Conservation (phyloP, 2,113 vertebrate species). For the Maccullochella peelii region DNA sequence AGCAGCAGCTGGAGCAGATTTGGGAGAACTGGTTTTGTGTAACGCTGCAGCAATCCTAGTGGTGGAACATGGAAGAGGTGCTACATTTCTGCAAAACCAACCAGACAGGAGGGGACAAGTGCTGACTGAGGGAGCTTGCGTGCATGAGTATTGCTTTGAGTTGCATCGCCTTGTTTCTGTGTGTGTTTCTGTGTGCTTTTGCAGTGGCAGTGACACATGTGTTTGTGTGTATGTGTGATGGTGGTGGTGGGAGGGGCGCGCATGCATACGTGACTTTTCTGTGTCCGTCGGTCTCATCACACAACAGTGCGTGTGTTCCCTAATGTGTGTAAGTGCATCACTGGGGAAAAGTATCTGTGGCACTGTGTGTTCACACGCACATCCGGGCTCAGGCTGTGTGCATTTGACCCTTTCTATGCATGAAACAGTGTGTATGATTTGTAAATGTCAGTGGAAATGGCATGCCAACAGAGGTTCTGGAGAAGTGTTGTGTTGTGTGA, state of each 20-base stretch:
- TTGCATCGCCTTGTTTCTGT: conserved; percentile 44
- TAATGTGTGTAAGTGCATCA: conserved; percentile 44
- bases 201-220: conserved; percentile 13
- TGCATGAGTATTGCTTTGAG: conserved; percentile 28
- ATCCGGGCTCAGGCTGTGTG: conserved; percentile 35
- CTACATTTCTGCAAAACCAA: conserved; percentile 46
- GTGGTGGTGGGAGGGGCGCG: neutral
- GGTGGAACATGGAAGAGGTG: conserved; percentile 40
- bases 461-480: conserved; percentile 41
- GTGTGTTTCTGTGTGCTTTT: conserved; percentile 50
- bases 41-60: conserved; percentile 79
- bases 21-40: conserved; percentile 55
- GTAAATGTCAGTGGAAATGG: conserved; percentile 75
- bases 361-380: conserved; percentile 27
- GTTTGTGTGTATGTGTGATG: conserved; percentile 18
- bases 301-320: conserved; percentile 8
- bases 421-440: conserved; percentile 57
- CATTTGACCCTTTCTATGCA: conserved; percentile 50
- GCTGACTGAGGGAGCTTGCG: conserved; percentile 43
- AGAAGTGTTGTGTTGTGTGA: conserved; percentile 67
- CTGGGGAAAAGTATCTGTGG: conserved; percentile 15
- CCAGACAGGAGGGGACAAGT: conserved; percentile 47
- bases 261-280: conserved; percentile 45
- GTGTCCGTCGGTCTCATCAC: conserved; percentile 44
- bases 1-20: conserved; percentile 66